Base-by-base conservation (phyloP, 2,888 invertebrate species). In the Drosophila flavopinicola region DNA sequence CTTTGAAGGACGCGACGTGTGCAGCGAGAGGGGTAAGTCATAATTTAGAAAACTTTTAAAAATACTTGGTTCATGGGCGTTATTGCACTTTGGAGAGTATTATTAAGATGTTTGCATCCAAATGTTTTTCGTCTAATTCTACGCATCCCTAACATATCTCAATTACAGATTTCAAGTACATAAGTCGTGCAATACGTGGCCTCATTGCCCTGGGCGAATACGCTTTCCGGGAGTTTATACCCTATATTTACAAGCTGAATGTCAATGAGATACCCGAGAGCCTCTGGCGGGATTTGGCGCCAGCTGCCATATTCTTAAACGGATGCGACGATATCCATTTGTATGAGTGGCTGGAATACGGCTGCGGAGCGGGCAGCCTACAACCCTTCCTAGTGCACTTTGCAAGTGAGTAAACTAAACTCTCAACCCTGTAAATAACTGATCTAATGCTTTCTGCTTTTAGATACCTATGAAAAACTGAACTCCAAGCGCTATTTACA, bases 191-290 rank as follows among this genome's bases (percentile, higher is more conserved):
- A 3, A 58, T 90, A 6, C 80, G 89, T 0, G 90, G 90, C 7
- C 73, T 91, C 0, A 83, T 89, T 20, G 82, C 88, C 1, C 25
- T 91, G 11, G 91, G 91, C 0, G 91, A 91, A 57, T 89, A 87
- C 45, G 91, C 91, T 1, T 90, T 90, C 38, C 78, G 91, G 0
- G 91, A 91, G 65, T 87, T 91, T 42, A 89, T 90, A 59, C 89
- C 90, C 0, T 91, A 84, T 41, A 83, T 90, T 17, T 86, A 90
- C 53, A 88, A 90, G 59, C 66, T 91, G 7, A 83, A 89, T 27
- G 72, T 76, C 0, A 66, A 79, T 1, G 64, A 79, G 13, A 67
- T 89, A 13, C 90, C 91, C 0, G 89, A 89, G 4, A 82, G 74
- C 15, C 56, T 91, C 3, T 85, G 88, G 72, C 76, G 78, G 30